Base-by-base conservation (phyloP, 2,113 vertebrate genomes). In the Apodemus sylvaticus region DNA sequence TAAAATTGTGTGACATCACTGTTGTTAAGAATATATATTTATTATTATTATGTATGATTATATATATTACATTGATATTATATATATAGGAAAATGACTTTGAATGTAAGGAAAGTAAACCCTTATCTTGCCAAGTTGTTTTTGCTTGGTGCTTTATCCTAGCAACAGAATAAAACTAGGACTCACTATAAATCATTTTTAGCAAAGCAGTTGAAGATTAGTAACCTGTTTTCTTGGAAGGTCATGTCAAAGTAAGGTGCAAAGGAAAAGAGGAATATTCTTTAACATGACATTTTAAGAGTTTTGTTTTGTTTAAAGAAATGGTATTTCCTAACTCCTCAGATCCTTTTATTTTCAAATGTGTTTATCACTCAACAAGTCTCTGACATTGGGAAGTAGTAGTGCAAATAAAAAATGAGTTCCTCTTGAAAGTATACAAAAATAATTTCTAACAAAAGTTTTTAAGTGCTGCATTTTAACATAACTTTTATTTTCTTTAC, bases 311-410 rank as follows among this genome's bases (percentile, higher is more conserved):
- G 42, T 14, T 76, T 89, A 45, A n/a, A 13, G 6, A 90, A 95
- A 70, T 36, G 42, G 51, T 70, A 17, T 51, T 90, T 81, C 66
- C 26, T 6, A 70, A 4, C 29, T 24, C 19, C 76, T 9, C 51
- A 91, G 16, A n/a, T 39, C 10, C 11, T 95, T 83, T 78, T 31
- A 73, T 92, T 94, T 92, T 76, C 20, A 91, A 88, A 48, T 76
- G 12, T 93, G 31, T 70, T 29, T 66, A 45, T 87, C 20, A 83
- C 74, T 79, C 17, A 73, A 0, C 60, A 20, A 81, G 82, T 73
- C 26, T 86, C 20, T 86, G 34, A 86, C 45, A 68, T 19, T 82
- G 24, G 29, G 26, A 88, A 64, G n/a, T 66, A 64, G n/a, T 66
- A 26, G 5, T 70, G 51, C 1, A 39, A 78, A 60, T 73, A 2